Conservation (phyloP, 53 echinoderm and acorn worm genomes). For the Arbacia lixula region DNA sequence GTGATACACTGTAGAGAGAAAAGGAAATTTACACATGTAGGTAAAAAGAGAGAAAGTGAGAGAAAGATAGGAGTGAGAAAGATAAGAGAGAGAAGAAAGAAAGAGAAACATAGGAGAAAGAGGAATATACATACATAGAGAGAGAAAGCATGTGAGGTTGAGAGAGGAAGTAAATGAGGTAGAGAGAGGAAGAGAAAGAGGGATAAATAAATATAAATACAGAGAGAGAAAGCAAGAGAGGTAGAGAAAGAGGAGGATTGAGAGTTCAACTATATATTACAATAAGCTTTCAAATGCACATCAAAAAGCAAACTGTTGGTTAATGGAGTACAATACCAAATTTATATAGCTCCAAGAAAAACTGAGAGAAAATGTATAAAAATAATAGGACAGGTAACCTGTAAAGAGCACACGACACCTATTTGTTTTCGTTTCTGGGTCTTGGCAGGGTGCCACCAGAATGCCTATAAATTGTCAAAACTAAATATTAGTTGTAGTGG, state of each 20-base stretch:
- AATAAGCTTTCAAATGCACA: too few species aligned
- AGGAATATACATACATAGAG: background rate
- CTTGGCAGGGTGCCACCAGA: conserved; percentile 32
- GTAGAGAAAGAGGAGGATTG: too few species aligned
- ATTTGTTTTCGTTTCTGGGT: conserved; percentile 20
- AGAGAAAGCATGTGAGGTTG: background rate
- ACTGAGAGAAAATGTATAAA: too few species aligned
- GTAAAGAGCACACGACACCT: conserved; percentile 33
- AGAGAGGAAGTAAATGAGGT: background rate
- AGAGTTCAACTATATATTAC: too few species aligned
- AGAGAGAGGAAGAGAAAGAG: background rate
- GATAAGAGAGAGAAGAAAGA: background rate
- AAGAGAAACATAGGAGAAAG: background rate
- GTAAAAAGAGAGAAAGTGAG: background rate
- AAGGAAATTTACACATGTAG: too few species aligned
- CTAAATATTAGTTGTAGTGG: conserved; percentile 41
- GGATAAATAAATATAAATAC: background rate
- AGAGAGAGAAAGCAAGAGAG: background rate
- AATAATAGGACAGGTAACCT: conserved; percentile 24
- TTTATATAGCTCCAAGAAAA: too few species aligned
- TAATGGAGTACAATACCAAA: too few species aligned
- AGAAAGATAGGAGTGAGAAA: background rate
- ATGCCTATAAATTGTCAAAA: conserved; percentile 28
- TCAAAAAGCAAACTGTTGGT: too few species aligned
- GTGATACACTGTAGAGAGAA: too few species aligned